Evolutionary conservation across 2,888 invertebrate species (phyloP).

Genomic region (Micoletzkya japonica): DNA sequence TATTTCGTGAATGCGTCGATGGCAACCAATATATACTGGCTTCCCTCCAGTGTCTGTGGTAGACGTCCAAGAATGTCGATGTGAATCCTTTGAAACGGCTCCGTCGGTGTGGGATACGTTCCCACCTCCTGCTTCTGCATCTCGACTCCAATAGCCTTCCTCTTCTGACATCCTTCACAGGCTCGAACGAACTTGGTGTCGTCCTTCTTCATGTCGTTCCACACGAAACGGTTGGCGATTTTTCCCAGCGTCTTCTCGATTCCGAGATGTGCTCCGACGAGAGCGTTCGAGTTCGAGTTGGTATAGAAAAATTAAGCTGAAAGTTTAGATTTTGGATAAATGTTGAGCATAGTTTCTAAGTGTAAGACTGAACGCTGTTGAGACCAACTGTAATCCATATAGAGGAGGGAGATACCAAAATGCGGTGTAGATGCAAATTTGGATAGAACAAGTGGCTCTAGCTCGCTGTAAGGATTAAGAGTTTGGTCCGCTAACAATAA

Average conservation of each 20-base stretch:
- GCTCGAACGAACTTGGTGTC: conserved; percentile 13
- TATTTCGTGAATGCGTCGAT: conserved; percentile 37
- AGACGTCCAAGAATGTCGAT: conserved; percentile 38
- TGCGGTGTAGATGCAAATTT: too few species aligned
- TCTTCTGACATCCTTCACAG: conserved; percentile 36
- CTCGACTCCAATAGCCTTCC: conserved; percentile 17
- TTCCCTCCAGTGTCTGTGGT: conserved; percentile 24
- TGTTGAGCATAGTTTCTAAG: too few species aligned
- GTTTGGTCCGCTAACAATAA: too few species aligned
- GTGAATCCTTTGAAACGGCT: conserved; percentile 30
- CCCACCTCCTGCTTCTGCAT: conserved; percentile 30
- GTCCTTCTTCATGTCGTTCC: conserved; percentile 32
- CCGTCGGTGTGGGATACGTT: neutral
- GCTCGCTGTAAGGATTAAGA: too few species aligned
- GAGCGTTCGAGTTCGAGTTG: too few species aligned
- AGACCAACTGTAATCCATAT: too few species aligned
- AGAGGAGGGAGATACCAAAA: too few species aligned
- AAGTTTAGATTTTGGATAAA: too few species aligned
- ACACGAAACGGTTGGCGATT: conserved; percentile 31
- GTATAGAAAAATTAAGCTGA: too few species aligned
- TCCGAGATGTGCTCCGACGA: conserved; percentile 39
- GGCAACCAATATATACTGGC: conserved; percentile 31
- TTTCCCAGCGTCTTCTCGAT: conserved; percentile 33
- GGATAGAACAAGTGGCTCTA: too few species aligned
- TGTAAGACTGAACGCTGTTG: too few species aligned